A percentile compares a stretch with the other conserved stretches of the same genome.
Conservation (phyloP, 2,888 invertebrate genomes). For the Rhabditoides inermis region DNA sequence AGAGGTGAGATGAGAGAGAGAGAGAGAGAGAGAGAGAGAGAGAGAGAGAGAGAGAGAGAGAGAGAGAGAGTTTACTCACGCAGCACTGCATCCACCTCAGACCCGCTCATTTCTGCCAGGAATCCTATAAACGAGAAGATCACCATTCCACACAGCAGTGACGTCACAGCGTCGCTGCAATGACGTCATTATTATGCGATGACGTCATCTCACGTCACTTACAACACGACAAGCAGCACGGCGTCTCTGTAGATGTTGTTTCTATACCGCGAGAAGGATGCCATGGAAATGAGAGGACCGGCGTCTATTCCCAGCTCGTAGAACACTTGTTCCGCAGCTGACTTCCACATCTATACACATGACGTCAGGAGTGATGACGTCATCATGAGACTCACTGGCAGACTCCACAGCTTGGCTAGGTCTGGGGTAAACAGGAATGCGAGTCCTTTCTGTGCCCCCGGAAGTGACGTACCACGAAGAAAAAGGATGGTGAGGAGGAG, state of each 20-base stretch:
- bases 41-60: no score
- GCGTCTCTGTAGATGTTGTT: conserved; percentile 50
- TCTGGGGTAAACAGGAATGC: conserved; percentile 35
- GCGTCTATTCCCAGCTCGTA: conserved; percentile 55
- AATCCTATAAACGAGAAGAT: conserved; percentile 49
- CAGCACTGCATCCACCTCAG: conserved; percentile 27
- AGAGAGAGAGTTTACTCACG: no score
- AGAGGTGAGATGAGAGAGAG: background rate
- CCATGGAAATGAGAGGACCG: conserved; percentile 48
- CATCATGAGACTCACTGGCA: conserved; percentile 8
- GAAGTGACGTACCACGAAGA: conserved; percentile 43
- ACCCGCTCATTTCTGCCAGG: conserved; percentile 29
- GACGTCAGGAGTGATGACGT: background rate
- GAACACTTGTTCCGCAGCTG: conserved; percentile 55
- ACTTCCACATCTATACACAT: conserved; percentile 53
- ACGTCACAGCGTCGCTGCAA: conserved; percentile 40
- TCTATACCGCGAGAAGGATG: conserved; percentile 42
- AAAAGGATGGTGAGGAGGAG: conserved; percentile 43
- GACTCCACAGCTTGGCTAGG: conserved; percentile 30
- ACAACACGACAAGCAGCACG: conserved; percentile 40
- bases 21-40: no score
- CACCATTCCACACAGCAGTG: conserved; percentile 44
- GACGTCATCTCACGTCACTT: conserved; percentile 1
- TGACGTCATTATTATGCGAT: no score
- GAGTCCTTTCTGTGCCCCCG: conserved; percentile 43